Conservation (phyloP, 1,140 invertebrate species). For the Achatina immaculata region DNA sequence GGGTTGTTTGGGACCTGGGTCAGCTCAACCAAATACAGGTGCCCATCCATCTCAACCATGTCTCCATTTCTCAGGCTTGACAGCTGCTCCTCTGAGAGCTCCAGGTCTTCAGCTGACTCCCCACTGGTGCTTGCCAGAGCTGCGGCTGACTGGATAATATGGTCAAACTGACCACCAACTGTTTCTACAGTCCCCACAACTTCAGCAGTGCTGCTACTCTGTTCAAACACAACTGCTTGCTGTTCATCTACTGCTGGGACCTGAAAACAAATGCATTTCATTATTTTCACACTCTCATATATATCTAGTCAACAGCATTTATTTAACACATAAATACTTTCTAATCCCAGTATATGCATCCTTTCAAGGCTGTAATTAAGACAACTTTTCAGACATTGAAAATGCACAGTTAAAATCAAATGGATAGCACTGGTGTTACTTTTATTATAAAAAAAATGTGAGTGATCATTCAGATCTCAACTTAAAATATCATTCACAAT, state of each 20-base stretch:
- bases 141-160: conserved; percentile 15
- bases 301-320: too few relatives aligned
- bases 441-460: too few relatives aligned
- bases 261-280: too few relatives aligned
- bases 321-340: too few relatives aligned
- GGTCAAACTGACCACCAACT: conserved; percentile 10
- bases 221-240: conserved; percentile 40
- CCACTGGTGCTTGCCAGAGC: not conserved
- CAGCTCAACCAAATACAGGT: conserved; percentile 58
- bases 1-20: conserved; percentile 21
- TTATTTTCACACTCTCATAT: not conserved
- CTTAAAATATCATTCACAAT: too few relatives aligned
- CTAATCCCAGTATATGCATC: too few relatives aligned
- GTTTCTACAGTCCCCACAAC: conserved; percentile 37
- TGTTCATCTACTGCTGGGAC: conserved; percentile 39
- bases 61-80: conserved; percentile 63
- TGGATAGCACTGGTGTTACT: too few relatives aligned
- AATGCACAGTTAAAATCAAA: too few relatives aligned
- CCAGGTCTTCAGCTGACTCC: conserved; percentile 39
- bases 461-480: too few relatives aligned
- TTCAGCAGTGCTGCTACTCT: conserved; percentile 16
- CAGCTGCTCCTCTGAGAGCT: conserved; percentile 62
- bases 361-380: too few relatives aligned
- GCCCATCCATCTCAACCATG: conserved; percentile 68
- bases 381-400: too few relatives aligned